Percentiles rank a stretch among this genome's conserved stretches.
These are phyloP conservation scores for Clamator glandarius DNA, from an alignment of 2,797 vertebrate genomes.

Conservation along the genomic window DNA sequence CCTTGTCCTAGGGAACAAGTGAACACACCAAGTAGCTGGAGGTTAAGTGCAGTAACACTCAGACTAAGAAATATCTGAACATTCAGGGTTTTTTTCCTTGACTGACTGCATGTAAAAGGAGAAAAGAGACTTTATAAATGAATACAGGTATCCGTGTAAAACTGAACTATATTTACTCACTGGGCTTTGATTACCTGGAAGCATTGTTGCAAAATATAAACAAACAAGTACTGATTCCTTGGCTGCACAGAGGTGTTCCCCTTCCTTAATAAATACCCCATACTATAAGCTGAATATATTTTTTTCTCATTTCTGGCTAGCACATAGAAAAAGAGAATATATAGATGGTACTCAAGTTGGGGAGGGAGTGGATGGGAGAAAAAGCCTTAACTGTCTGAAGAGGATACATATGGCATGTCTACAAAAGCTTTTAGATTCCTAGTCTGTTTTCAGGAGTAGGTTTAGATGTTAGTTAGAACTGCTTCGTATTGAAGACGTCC, in stretches of 20 bases:
- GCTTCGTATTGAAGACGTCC: neutral
- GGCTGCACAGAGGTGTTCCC: neutral
- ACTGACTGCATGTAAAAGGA: neutral
- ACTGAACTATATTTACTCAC: neutral
- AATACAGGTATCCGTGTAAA: neutral
- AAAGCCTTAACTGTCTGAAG: neutral
- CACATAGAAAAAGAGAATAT: neutral
- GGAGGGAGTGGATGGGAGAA: neutral
- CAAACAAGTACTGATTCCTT: neutral
- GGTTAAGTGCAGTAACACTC: neutral
- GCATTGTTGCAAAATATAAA: neutral
- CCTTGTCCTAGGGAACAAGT: neutral
- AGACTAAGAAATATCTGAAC: neutral
- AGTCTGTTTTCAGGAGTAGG: neutral
- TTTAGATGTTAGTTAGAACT: neutral
- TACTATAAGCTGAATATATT: neutral
- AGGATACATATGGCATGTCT: neutral
- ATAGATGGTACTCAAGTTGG: neutral
- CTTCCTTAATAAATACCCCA: neutral
- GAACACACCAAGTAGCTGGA: neutral
- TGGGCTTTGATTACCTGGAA: neutral
- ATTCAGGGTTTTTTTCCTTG: neutral
- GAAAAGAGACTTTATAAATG: neutral
- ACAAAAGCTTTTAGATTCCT: neutral
- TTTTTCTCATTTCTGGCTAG: neutral